Conservation (phyloP, 1,140 invertebrate genomes). For the Olivierus martensii region DNA sequence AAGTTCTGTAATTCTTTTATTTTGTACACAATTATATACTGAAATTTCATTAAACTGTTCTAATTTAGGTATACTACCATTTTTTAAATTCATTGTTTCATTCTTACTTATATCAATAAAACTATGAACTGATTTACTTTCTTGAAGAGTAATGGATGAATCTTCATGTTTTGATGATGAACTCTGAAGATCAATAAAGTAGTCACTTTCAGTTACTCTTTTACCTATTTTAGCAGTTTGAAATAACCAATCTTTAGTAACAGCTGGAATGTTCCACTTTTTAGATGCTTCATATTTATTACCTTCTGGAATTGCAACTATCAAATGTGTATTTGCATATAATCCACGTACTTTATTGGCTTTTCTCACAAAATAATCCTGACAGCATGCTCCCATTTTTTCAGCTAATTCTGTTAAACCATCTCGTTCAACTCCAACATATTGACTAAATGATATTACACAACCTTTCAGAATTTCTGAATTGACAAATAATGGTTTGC, state of each 20-base stretch:
- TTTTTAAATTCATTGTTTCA: too few relatives aligned
- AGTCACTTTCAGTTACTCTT: conserved; percentile 40
- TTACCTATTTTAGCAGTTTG: conserved; percentile 43
- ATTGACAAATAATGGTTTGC: conserved; percentile 32
- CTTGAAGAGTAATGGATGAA: too few relatives aligned
- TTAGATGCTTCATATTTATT: conserved; percentile 68
- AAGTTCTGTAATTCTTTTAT: not conserved
- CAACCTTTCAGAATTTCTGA: conserved; percentile 46
- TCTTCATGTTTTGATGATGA: too few relatives aligned
- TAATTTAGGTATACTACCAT: too few relatives aligned
- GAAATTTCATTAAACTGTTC: too few relatives aligned
- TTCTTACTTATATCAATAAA: too few relatives aligned
- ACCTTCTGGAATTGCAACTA: conserved; percentile 53
- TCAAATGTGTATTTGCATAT: conserved; percentile 52
- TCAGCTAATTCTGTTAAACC: conserved; percentile 53
- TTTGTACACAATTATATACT: not conserved
- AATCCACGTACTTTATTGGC: conserved; percentile 34
- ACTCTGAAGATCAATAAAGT: conserved; percentile 39
- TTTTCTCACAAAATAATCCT: conserved; percentile 46
- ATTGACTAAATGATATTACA: conserved; percentile 61
- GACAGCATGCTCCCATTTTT: conserved; percentile 51
- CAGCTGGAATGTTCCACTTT: conserved; percentile 65
- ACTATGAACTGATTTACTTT: too few relatives aligned
- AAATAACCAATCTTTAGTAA: conserved; percentile 59
- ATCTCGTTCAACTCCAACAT: conserved; percentile 48